Evolutionary conservation across 1,140 invertebrate genomes (phyloP).

Genomic region (Aradophagus sp.): DNA sequence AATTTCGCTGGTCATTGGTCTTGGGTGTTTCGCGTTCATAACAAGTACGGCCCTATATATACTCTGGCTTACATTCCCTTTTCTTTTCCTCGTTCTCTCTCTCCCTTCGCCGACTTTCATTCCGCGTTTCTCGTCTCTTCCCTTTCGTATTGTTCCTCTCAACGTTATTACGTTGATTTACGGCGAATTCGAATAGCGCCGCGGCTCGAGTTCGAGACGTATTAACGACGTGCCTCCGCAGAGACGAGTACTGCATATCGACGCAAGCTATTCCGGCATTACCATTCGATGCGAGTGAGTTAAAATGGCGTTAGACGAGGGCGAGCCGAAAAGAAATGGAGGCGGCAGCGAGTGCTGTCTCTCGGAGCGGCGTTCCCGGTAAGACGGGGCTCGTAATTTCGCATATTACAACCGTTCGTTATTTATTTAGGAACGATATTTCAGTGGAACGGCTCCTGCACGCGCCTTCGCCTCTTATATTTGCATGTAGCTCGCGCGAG

Average conservation of each 20-base stretch:
- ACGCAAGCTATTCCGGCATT: conserved; percentile 54
- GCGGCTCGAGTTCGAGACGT: conserved; percentile 53
- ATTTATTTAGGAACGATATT: conserved; percentile 71
- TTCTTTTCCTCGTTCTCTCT: too few relatives aligned
- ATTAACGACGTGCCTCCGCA: conserved; percentile 58
- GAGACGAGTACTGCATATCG: conserved; percentile 59
- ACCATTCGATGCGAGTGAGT: conserved; percentile 59
- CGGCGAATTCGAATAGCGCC: conserved; percentile 50
- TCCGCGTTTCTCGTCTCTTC: conserved; percentile 15
- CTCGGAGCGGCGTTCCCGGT: conserved; percentile 16
- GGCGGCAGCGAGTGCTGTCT: conserved; percentile 37
- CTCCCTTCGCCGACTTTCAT: conserved; percentile 9
- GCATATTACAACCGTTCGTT: conserved; percentile 69
- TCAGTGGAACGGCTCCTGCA: conserved; percentile 65
- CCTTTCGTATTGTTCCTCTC: conserved; percentile 43
- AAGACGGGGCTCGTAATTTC: conserved; percentile 63
- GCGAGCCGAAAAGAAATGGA: conserved; percentile 46
- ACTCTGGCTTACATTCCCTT: too few relatives aligned
- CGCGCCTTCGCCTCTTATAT: conserved; percentile 61
- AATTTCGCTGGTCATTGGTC: too few relatives aligned
- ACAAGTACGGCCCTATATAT: too few relatives aligned
- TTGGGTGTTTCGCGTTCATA: too few relatives aligned
- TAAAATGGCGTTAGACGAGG: conserved; percentile 63
- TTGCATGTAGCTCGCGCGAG: conserved; percentile 61
- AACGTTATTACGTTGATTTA: conserved; percentile 58